Evolutionary conservation across 35 echinoderm and acorn worm species (phyloP).

Genomic region (Apostichopus californicus): DNA sequence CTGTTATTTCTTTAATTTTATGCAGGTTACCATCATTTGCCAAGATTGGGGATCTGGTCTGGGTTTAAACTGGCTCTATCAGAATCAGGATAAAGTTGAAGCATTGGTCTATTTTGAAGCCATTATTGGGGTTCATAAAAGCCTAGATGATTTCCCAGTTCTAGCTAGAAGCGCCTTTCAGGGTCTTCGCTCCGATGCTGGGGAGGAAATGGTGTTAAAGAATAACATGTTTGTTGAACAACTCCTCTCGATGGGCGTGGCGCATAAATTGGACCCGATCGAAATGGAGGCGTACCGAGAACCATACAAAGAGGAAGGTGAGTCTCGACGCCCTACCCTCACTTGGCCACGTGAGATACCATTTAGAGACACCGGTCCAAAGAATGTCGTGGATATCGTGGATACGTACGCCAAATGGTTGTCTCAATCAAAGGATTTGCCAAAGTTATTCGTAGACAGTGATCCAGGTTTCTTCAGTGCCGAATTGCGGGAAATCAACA

Average conservation of each 20-base stretch:
- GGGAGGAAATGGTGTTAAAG: slow-evolving; percentile 80
- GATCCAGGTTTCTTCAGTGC: slow-evolving; percentile 82
- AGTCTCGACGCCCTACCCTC: slow-evolving; percentile 80
- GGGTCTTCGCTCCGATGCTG: slow-evolving; percentile 70
- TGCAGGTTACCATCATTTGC: slow-evolving; percentile 65
- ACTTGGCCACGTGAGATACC: slow-evolving; percentile 88
- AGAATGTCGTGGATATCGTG: slow-evolving; percentile 77
- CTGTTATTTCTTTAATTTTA: too few species aligned
- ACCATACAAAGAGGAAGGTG: slow-evolving; percentile 73
- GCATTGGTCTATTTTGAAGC: slow-evolving; percentile 43
- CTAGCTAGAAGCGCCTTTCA: slow-evolving; percentile 62
- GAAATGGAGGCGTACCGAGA: slow-evolving; percentile 86
- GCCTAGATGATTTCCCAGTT: slow-evolving; percentile 69
- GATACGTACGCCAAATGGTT: slow-evolving; percentile 68
- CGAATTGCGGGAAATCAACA: slow-evolving; percentile 15
- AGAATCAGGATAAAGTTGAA: slow-evolving; percentile 68
- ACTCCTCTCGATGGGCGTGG: slow-evolving; percentile 62
- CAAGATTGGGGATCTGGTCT: slow-evolving; percentile 94
- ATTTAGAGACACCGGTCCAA: slow-evolving; percentile 69
- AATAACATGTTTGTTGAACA: slow-evolving; percentile 87
- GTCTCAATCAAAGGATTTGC: slow-evolving; percentile 45
- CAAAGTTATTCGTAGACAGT: slow-evolving; percentile 77
- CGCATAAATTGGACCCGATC: slow-evolving; percentile 58
- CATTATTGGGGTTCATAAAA: slow-evolving; percentile 22
- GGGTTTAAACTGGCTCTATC: slow-evolving; percentile 78